Evolutionary conservation across 2,113 vertebrate genomes (phyloP), one percentile per base, ranked within the genome.

Genomic region (Daphoenositta chrysoptera): DNA sequence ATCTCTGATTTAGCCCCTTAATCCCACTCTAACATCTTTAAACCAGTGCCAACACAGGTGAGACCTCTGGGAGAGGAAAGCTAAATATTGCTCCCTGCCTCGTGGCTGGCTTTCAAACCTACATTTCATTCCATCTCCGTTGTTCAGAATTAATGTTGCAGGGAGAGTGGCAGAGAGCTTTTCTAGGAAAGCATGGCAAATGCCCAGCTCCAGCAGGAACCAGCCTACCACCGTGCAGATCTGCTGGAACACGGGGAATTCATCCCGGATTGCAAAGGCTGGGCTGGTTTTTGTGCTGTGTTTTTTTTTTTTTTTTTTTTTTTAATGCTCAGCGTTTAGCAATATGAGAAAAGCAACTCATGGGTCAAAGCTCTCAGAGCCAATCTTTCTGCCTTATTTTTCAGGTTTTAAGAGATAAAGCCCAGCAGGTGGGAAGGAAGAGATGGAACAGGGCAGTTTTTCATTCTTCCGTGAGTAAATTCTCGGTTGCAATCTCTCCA

Each of bases 1-100:
- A 95, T 31, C 70, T 16, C 94, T 31, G 50, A 75, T 92, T 95
- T 92, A 90, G 64, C 69, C 39, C 60, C 89, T 71, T 92, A 95
- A 94, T 94, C 91, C 91, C 93, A 69, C 71, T 61, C 70, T 83
- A 66, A 70, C 48, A 10, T 93, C 83, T 89, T 91, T 92, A 94
- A 96, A 72, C 37, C 91, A 79, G 61, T 85, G 89, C 89, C 95
- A 93, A 75, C 42, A 71, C 89, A 94, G 95, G 95, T 96, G 70
- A 91, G 83, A 89, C 89, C 93, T 90, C 91, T 84, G 73, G 96
- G 91, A 96, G 58, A 91, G 81, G 83, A 79, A 91, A 89, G 61
- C 87, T 91, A 82, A 89, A 91, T 61, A 91, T 21, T 75, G 65
- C 87, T 89, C n/a, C 58, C 68, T 57, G 66, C 65, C 64, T 87